Conservation (phyloP, 1,140 invertebrate genomes). For the Belonocnema kinseyi region DNA sequence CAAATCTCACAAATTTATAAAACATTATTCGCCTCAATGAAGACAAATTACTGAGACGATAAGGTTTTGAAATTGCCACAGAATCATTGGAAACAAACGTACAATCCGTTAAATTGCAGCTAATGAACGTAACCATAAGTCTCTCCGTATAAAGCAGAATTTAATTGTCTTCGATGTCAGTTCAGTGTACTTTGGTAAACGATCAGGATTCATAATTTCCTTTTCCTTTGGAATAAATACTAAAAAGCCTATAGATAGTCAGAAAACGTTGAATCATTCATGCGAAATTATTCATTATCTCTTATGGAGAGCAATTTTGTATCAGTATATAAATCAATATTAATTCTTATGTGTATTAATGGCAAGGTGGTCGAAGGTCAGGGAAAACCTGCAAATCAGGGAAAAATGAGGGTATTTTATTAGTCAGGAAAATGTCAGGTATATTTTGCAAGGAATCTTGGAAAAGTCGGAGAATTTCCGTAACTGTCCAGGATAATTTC, state of each 20-base stretch:
- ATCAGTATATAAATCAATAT: too few species aligned
- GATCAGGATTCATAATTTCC: neutral
- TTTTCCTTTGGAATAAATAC: neutral
- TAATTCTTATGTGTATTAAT: too few species aligned
- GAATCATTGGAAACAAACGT: slow-evolving; percentile 6
- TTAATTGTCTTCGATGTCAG: neutral
- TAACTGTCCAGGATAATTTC: too few species aligned
- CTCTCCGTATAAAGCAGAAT: neutral
- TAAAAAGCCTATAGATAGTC: neutral
- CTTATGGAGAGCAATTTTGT: too few species aligned
- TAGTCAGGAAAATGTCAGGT: too few species aligned
- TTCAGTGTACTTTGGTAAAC: neutral
- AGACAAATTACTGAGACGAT: neutral
- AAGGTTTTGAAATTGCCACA: neutral
- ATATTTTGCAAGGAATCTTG: too few species aligned
- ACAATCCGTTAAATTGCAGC: slow-evolving; percentile 5
- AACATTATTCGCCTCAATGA: neutral
- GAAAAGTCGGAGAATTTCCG: too few species aligned
- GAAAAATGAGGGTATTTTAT: too few species aligned
- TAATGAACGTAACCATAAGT: slow-evolving; percentile 7
- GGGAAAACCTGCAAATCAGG: too few species aligned
- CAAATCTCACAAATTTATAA: too few species aligned
- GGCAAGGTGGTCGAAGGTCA: too few species aligned
- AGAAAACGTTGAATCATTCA: neutral
- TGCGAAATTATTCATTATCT: neutral